These are phyloP conservation scores for Caenorhabditis macrosperma DNA, from an alignment of 2,888 invertebrate genomes.

Conservation along the genomic window DNA sequence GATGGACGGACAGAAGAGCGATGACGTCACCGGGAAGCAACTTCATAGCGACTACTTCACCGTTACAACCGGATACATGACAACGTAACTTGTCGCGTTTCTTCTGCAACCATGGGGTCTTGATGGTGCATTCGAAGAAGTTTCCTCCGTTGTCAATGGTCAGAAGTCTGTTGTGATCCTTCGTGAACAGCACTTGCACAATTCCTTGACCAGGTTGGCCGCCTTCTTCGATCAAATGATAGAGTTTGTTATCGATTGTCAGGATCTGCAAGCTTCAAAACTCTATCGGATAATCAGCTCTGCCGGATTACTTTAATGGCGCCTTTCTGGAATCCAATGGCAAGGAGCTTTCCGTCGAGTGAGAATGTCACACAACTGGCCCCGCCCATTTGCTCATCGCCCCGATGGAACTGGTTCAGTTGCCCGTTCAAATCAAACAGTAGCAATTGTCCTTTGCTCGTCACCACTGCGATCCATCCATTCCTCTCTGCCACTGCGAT, in stretches of 20 bases:
- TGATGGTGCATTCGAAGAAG: conserved; percentile 35
- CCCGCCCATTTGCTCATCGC: conserved; percentile 61
- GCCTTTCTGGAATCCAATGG: conserved; percentile 67
- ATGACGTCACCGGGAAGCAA: conserved; percentile 67
- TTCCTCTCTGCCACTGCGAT: conserved; percentile 65
- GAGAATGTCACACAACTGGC: conserved; percentile 68
- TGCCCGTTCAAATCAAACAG: conserved; percentile 70
- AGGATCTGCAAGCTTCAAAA: conserved; percentile 3
- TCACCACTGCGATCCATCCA: conserved; percentile 72
- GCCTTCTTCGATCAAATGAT: conserved; percentile 83
- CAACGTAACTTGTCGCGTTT: conserved; percentile 25
- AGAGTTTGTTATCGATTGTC: conserved; percentile 46
- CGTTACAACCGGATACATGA: conserved; percentile 93
- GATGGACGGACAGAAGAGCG: conserved; percentile 72
- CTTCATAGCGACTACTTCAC: conserved; percentile 84
- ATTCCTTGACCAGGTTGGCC: conserved; percentile 90
- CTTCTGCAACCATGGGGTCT: conserved; percentile 13
- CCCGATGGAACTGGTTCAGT: conserved; percentile 67
- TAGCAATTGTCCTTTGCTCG: conserved; percentile 69
- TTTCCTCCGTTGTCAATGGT: conserved; percentile 43
- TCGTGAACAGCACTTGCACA: conserved; percentile 86
- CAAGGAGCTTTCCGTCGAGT: conserved; percentile 59
- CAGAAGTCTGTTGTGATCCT: conserved; percentile 36
- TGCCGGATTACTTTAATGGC: conserved; percentile 53
- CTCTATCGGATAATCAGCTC: not conserved